A percentile compares a stretch with the other conserved stretches of the same genome.
Evolutionary conservation across 2,888 invertebrate species (phyloP).

Genomic region (Phyllotreta cruciferae): DNA sequence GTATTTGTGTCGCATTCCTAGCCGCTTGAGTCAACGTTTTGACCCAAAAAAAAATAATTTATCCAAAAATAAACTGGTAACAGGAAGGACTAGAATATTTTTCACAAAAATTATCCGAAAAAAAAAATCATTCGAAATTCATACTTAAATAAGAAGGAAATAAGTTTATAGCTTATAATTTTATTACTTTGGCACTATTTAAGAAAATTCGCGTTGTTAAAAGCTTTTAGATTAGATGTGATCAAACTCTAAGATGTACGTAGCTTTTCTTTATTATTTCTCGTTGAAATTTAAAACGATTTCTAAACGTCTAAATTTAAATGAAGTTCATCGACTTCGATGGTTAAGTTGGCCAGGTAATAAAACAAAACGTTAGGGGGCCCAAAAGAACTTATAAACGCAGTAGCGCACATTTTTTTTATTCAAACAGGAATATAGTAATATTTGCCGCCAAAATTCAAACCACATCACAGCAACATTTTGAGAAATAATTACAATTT

Average conservation of each 20-base stretch:
- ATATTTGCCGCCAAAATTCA: too few relatives aligned
- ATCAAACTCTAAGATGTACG: not conserved
- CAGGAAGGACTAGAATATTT: conserved; percentile 26
- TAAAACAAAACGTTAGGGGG: conserved; percentile 6
- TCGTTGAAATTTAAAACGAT: conserved; percentile 11
- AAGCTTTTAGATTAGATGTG: not conserved
- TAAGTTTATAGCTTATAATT: conserved; percentile 3
- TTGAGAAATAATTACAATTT: too few relatives aligned
- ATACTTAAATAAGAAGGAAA: not conserved
- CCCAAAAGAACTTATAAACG: conserved; percentile 12
- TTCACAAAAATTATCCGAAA: conserved; percentile 14
- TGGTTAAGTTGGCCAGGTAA: conserved; percentile 20
- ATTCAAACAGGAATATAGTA: too few relatives aligned
- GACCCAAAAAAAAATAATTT: conserved; percentile 36
- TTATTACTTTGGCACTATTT: not conserved
- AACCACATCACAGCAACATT: too few relatives aligned
- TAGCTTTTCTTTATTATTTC: conserved; percentile 19
- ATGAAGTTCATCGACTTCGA: conserved; percentile 26
- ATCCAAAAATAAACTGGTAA: conserved; percentile 29
- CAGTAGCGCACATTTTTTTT: not conserved
- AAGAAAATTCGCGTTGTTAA: not conserved
- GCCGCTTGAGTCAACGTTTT: conserved; percentile 37
- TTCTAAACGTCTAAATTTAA: conserved; percentile 21
- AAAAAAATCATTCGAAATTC: not conserved
- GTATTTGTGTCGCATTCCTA: conserved; percentile 38